Conservation (phyloP, 2,113 vertebrate species). For the Syngnathus scovelli region DNA sequence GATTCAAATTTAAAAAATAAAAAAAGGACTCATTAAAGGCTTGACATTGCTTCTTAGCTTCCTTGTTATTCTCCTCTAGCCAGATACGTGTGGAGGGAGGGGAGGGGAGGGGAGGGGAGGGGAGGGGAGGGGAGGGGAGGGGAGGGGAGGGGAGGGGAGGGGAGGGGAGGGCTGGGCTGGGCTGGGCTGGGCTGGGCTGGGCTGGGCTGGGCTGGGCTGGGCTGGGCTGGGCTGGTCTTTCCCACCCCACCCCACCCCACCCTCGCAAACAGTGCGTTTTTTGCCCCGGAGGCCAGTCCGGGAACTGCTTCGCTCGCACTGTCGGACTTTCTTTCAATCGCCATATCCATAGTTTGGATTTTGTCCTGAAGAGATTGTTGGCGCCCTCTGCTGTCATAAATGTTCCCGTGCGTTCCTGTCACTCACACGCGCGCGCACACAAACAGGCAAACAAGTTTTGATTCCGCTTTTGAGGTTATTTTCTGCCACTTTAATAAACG, state of each 20-base stretch:
- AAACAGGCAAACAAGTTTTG: constrained; percentile 37
- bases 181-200: no score
- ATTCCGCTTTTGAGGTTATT: constrained; percentile 47
- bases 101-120: no score
- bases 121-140: no score
- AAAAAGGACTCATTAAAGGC: constrained; percentile 12
- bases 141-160: no score
- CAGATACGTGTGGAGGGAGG: not conserved
- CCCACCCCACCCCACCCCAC: constrained; percentile 1
- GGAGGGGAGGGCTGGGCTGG: no score
- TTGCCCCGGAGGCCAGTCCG: not conserved
- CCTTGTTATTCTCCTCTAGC: not conserved
- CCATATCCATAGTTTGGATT: no score
- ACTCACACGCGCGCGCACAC: not conserved
- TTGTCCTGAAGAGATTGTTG: not conserved
- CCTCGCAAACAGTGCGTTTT: not conserved
- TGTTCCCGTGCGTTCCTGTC: not conserved
- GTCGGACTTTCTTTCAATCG: no score
- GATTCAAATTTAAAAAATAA: not conserved
- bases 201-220: no score
- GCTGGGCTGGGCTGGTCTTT: no score
- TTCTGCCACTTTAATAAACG: constrained; percentile 49
- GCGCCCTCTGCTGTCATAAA: not conserved
- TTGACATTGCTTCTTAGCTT: constrained; percentile 1
- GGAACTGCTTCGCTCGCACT: no score